Percentiles rank a stretch among this genome's conserved stretches.
These are phyloP conservation scores for Odontomachus brunneus DNA, from an alignment of 1,140 invertebrate genomes.

Conservation along the genomic window DNA sequence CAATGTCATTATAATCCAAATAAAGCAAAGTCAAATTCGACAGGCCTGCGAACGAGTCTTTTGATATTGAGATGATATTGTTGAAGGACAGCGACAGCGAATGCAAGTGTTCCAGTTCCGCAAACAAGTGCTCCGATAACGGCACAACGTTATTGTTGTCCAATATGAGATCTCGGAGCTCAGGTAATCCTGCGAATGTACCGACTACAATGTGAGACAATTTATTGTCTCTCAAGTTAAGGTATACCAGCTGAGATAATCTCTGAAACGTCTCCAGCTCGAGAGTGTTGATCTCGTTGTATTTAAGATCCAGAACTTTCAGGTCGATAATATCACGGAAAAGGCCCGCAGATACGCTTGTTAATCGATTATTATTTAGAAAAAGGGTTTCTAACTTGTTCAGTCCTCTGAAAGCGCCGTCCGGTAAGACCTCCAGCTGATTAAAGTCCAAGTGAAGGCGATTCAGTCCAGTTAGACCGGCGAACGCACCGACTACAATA, in stretches of 20 bases:
- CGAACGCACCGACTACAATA: slow-evolving; percentile 11
- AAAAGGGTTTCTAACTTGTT: slow-evolving; percentile 57
- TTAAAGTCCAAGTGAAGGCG: slow-evolving; percentile 64
- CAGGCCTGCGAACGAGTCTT: slow-evolving; percentile 59
- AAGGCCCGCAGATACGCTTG: slow-evolving; percentile 6
- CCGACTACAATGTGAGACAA: slow-evolving; percentile 43
- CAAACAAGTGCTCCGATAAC: slow-evolving; percentile 58
- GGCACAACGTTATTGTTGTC: slow-evolving; percentile 55
- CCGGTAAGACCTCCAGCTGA: slow-evolving; percentile 14
- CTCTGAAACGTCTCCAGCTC: slow-evolving; percentile 40
- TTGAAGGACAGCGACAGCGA: slow-evolving; percentile 57
- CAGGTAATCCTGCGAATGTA: slow-evolving; percentile 33
- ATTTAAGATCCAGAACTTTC: slow-evolving; percentile 42
- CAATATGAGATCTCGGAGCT: slow-evolving; percentile 15
- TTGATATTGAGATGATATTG: slow-evolving; percentile 58
- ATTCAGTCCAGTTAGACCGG: slow-evolving; percentile 26
- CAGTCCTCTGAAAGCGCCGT: slow-evolving; percentile 37
- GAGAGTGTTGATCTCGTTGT: slow-evolving; percentile 58
- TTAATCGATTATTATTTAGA: slow-evolving; percentile 59
- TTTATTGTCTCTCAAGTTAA: slow-evolving; percentile 43
- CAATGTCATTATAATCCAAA: slow-evolving; percentile 49
- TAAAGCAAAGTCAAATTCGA: slow-evolving; percentile 49
- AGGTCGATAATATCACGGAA: slow-evolving; percentile 53
- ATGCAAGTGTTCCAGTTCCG: slow-evolving; percentile 45
- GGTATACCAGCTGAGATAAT: slow-evolving; percentile 23